Percentiles rank a stretch among this genome's conserved stretches.
Evolutionary conservation across 2,113 vertebrate species (phyloP).

Genomic region (Hirundichthys speculiger): DNA sequence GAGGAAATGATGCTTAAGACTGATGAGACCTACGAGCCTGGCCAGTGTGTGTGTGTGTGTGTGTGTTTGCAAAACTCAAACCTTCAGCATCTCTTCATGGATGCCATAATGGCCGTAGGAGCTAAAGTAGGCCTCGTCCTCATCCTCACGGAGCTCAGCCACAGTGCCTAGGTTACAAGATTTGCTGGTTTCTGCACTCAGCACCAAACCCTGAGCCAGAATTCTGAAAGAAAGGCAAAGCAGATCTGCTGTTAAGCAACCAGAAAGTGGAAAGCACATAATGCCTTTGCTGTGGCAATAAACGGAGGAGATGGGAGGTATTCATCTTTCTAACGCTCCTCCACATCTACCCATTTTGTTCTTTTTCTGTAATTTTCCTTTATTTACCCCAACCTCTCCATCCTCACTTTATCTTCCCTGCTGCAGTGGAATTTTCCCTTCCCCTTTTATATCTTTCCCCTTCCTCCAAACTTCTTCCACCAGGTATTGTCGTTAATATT

Average conservation of each 20-base stretch:
- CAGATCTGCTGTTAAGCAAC: constrained; percentile 26
- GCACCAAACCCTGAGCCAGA: constrained; percentile 90
- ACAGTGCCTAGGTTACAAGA: constrained; percentile 67
- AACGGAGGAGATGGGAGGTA: constrained; percentile 66
- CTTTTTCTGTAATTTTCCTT: constrained; percentile 67
- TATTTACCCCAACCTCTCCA: constrained; percentile 40
- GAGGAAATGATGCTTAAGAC: constrained; percentile 5
- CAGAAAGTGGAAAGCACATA: constrained; percentile 64
- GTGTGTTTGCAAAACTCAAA: constrained; percentile 53
- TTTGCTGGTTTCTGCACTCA: constrained; percentile 83
- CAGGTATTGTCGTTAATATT: constrained; percentile 24
- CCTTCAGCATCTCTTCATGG: constrained; percentile 99
- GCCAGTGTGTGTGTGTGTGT: constrained; percentile 9
- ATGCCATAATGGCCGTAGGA: constrained; percentile 96
- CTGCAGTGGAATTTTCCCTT: constrained; percentile 83
- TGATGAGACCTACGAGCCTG: constrained; percentile 18
- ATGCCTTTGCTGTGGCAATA: constrained; percentile 67
- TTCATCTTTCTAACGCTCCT: constrained; percentile 60
- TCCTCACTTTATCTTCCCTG: constrained; percentile 70
- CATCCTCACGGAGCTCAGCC: constrained; percentile 88
- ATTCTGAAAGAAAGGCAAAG: constrained; percentile 82
- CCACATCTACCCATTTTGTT: constrained; percentile 14
- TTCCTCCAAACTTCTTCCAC: constrained; percentile 71
- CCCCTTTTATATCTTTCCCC: constrained; percentile 38
- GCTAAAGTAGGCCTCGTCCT: constrained; percentile 95